Percentiles rank a stretch among this genome's conserved stretches.
phyloP scores from a whole-genome alignment of 2,113 vertebrate species.

The Pogonocichla stellata region DNA sequence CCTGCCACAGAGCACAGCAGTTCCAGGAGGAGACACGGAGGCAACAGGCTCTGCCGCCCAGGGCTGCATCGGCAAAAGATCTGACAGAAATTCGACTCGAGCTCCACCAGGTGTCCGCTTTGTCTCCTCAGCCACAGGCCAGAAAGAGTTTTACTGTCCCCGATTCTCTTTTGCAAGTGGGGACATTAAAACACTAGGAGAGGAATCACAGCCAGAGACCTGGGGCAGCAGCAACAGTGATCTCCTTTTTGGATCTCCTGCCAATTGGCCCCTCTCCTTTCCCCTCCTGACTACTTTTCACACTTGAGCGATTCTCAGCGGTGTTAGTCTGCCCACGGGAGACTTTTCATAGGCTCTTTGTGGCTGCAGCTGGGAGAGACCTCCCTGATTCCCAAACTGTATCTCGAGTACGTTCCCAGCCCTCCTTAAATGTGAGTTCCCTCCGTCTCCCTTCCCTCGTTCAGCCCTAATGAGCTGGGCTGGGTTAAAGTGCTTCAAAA shows the following conservation, averaged over 20 bases:
- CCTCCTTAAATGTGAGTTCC: rapidly evolving
- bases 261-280: neutral
- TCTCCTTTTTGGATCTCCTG: neutral
- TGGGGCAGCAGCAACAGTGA: rapidly evolving
- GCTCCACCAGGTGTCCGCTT: conserved; percentile 44
- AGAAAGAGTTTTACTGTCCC: neutral
- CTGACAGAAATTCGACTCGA: neutral
- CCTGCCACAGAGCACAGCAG: neutral
- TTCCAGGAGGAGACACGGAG: rapidly evolving
- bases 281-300: neutral
- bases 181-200: neutral
- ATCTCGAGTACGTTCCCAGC: neutral
- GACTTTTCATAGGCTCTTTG: neutral
- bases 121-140: neutral
- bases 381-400: neutral
- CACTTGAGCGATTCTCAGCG: rapidly evolving
- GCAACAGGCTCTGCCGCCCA: neutral
- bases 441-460: rapidly evolving
- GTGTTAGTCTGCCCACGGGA: rapidly evolving
- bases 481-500: neutral
- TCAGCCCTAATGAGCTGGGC: neutral
- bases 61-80: neutral
- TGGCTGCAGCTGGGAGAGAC: neutral
- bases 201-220: neutral
- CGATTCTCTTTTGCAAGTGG: neutral